A percentile compares a stretch with the other conserved stretches of the same genome.
Conservation (phyloP, 1,140 invertebrate species). For the Neodiprion virginianus region DNA sequence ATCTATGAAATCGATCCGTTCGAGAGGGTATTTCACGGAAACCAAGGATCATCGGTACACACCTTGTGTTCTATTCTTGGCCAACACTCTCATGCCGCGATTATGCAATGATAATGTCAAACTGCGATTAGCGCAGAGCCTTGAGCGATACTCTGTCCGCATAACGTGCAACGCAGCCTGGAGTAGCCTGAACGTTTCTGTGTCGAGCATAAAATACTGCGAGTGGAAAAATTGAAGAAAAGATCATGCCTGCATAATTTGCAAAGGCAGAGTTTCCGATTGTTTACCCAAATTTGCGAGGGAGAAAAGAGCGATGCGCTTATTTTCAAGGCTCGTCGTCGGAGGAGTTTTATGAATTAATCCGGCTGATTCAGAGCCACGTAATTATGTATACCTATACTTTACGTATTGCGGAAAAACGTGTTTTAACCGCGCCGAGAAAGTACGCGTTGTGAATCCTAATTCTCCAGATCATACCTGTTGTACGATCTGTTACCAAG, state of each 20-base stretch:
- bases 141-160: neutral
- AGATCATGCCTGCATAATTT: neutral
- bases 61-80: slow-evolving; percentile 2
- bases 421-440: too few relatives aligned
- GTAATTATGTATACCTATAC: too few relatives aligned
- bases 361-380: too few relatives aligned
- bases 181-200: too few relatives aligned
- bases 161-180: too few relatives aligned
- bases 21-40: too few relatives aligned
- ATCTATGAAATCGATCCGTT: too few relatives aligned
- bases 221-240: neutral
- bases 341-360: too few relatives aligned
- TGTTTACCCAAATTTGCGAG: too few relatives aligned
- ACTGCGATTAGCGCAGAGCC: slow-evolving; percentile 4
- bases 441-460: neutral
- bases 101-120: slow-evolving; percentile 7
- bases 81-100: neutral
- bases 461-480: neutral
- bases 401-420: too few relatives aligned
- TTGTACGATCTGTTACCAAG: neutral
- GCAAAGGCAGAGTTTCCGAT: neutral
- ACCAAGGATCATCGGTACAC: neutral
- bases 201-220: neutral
- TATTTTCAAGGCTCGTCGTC: too few relatives aligned
- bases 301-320: too few relatives aligned